Base-by-base conservation (phyloP, 2,797 vertebrate genomes). In the Hirundo rustica region DNA sequence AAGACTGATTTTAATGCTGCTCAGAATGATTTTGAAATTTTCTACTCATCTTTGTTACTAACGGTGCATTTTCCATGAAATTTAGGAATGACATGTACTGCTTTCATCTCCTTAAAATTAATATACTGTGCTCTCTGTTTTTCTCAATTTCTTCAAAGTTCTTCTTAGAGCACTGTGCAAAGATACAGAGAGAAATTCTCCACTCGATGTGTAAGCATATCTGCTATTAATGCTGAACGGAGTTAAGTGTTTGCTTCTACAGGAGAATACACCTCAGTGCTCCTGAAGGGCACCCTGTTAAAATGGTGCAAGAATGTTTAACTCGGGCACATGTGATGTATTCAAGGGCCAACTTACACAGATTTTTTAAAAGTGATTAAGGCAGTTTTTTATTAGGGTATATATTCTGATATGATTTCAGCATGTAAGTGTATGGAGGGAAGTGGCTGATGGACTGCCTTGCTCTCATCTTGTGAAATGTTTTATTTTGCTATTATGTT, bases 101-200 rank as follows among this genome's bases (percentile, higher is more conserved):
- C 97, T 98, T 98, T 98, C 95, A 96, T 96, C 96, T 96, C 94
- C 91, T 88, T 95, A 96, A 95, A 97, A 97, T 97, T 97, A 98
- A 96, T 96, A 96, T 95, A 88, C 57, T 91, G 57, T 65, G 82
- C 87, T 94, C 65, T 79, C 76, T 96, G 82, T 96, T 97, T 96
- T 96, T 92, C 95, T 97, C 83, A 93, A 81, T 94, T 96, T 97
- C 93, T 96, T 97, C 93, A 89, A 82, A 94, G 95, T 96, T 97
- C 93, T 74, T 85, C 80, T 96, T 95, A 83, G 88, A 97, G 83
- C 91, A 96, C 88, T 91, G 88, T 79, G 95, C 95, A 97, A 91
- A 97, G 86, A 98, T 91, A 96, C 92, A 96, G 94, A 97, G 77
- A 93, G 91, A 97, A 94, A 97, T 97, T 96, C 96, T 83, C 58